A percentile compares a stretch with the other conserved stretches of the same genome.
Conservation (phyloP, 1,140 invertebrate genomes). For the Drosophila ambigua region DNA sequence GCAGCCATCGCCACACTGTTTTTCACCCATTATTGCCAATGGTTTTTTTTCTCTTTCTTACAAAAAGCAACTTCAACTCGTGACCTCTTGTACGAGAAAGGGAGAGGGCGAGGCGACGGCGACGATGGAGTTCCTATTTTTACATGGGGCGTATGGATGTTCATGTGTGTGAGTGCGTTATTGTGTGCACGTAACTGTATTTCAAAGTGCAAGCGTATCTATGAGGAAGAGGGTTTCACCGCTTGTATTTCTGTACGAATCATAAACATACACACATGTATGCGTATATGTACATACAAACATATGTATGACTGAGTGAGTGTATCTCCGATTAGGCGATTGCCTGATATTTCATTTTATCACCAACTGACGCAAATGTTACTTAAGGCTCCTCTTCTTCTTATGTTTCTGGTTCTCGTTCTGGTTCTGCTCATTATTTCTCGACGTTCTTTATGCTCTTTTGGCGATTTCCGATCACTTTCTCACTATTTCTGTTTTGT, state of each 20-base stretch:
- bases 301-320: neutral
- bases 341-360: conserved; percentile 45
- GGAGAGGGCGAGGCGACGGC: conserved; percentile 1
- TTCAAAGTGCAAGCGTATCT: conserved; percentile 70
- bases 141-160: conserved; percentile 47
- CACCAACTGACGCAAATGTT: conserved; percentile 60
- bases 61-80: conserved; percentile 73
- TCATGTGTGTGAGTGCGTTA: conserved; percentile 27
- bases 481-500: conserved; percentile 12
- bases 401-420: conserved; percentile 7
- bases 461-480: too few species aligned
- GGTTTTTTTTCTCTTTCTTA: conserved; percentile 6
- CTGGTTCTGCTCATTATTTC: neutral
- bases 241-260: conserved; percentile 14
- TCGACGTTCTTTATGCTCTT: too few species aligned
- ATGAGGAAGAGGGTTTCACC: conserved; percentile 43
- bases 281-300: conserved; percentile 19
- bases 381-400: conserved; percentile 43
- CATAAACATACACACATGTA: conserved; percentile 41
- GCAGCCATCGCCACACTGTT: conserved; percentile 33
- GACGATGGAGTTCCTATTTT: conserved; percentile 67
- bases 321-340: conserved; percentile 66
- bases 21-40: conserved; percentile 22
- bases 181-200: conserved; percentile 74
- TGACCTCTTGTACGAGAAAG: conserved; percentile 59